phyloP scores from a whole-genome alignment of 2,797 vertebrate species.

The Euthynnus affinis region DNA sequence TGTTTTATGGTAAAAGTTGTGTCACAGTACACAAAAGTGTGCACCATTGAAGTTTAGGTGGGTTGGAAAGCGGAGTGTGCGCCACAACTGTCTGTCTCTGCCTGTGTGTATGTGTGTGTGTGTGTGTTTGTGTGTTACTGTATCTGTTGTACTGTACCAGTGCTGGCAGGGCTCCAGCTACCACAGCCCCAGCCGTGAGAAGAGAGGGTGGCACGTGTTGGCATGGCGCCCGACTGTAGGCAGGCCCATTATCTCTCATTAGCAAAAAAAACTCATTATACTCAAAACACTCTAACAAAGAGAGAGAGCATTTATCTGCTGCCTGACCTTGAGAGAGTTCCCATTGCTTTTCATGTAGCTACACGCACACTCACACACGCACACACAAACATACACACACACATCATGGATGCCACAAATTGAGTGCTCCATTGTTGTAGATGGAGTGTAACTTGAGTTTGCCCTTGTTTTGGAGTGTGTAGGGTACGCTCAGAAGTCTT shows the following conservation, averaged over 20 bases:
- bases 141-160: slow-evolving; percentile 77
- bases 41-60: slow-evolving; percentile 37
- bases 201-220: slow-evolving; percentile 79
- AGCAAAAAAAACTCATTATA: slow-evolving; percentile 84
- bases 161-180: slow-evolving; percentile 81
- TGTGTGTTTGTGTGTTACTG: slow-evolving; percentile 68
- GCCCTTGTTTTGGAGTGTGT: slow-evolving; percentile 80
- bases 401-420: slow-evolving; percentile 67
- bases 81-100: slow-evolving; percentile 59
- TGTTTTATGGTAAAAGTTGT: slow-evolving; percentile 26
- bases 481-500: slow-evolving; percentile 73
- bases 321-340: slow-evolving; percentile 85
- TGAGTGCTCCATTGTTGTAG: slow-evolving; percentile 61
- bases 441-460: slow-evolving; percentile 72
- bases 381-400: slow-evolving; percentile 31
- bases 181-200: slow-evolving; percentile 79
- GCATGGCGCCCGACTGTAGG: slow-evolving; percentile 81
- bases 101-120: background rate
- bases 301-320: slow-evolving; percentile 82
- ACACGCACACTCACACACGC: slow-evolving; percentile 22
- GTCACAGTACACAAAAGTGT: slow-evolving; percentile 23
- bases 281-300: slow-evolving; percentile 75
- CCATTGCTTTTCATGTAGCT: slow-evolving; percentile 75
- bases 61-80: slow-evolving; percentile 29
- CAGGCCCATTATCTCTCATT: slow-evolving; percentile 88